phyloP scores from a whole-genome alignment of 1,140 invertebrate genomes.

The Eumaeus atala region DNA sequence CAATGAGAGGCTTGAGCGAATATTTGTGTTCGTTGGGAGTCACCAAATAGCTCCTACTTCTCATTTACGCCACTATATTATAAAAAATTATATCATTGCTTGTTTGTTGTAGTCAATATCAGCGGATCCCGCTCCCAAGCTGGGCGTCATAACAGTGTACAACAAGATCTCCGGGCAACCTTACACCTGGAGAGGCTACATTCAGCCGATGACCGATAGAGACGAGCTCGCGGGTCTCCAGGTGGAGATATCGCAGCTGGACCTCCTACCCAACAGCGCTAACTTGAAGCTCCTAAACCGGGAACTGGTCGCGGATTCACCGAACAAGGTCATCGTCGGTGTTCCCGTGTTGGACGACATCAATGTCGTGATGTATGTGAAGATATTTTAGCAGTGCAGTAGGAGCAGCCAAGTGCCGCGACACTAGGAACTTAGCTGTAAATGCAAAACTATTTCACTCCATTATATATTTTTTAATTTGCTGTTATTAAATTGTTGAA shows the following conservation, averaged over 20 bases:
- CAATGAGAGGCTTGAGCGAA: too few relatives aligned
- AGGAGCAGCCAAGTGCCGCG: too few relatives aligned
- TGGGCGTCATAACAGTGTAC: conserved; percentile 42
- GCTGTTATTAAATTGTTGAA: too few relatives aligned
- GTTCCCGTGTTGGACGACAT: conserved; percentile 41
- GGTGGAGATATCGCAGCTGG: conserved; percentile 38
- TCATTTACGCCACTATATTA: not conserved
- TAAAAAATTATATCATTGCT: not conserved
- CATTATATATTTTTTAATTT: too few relatives aligned
- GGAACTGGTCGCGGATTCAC: conserved; percentile 33
- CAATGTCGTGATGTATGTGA: conserved; percentile 40
- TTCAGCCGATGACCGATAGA: conserved; percentile 31
- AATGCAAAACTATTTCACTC: too few relatives aligned
- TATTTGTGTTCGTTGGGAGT: too few relatives aligned
- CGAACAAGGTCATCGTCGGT: conserved; percentile 39
- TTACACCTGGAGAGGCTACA: conserved; percentile 39
- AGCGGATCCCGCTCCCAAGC: conserved; percentile 23
- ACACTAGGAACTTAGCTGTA: too few relatives aligned
- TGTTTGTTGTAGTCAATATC: conserved; percentile 37
- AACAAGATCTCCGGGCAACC: conserved; percentile 53
- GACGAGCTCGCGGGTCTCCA: conserved; percentile 27
- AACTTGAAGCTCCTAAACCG: conserved; percentile 40
- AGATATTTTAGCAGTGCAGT: conserved; percentile 13
- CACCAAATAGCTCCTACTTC: not conserved
- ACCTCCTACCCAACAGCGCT: conserved; percentile 47